phyloP scores from a whole-genome alignment of 35 echinoderm and acorn worm genomes.

The Ophiothrix spiculata region DNA sequence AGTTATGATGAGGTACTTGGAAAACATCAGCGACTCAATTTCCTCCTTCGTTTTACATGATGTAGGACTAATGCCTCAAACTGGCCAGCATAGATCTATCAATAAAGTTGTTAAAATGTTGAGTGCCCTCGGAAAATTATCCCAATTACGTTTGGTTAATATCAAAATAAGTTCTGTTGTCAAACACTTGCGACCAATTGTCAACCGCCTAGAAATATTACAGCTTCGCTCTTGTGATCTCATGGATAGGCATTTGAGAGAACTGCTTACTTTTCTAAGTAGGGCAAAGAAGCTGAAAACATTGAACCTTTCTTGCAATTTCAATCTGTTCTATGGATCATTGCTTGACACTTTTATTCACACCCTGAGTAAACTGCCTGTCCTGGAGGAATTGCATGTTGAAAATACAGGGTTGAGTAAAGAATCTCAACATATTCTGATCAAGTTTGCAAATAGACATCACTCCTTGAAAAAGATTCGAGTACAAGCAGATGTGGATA shows the following conservation, averaged over 20 bases:
- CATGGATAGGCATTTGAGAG: background rate
- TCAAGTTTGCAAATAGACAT: too few relatives aligned
- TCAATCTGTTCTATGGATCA: background rate
- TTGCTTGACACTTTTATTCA: background rate
- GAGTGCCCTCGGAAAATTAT: background rate
- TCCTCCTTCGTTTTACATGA: background rate
- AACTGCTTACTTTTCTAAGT: background rate
- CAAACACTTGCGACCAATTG: background rate
- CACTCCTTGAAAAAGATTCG: too few relatives aligned
- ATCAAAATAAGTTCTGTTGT: background rate
- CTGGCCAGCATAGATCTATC: background rate
- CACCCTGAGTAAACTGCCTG: background rate
- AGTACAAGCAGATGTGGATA: too few relatives aligned
- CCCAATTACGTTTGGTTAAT: background rate
- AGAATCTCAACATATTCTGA: too few relatives aligned
- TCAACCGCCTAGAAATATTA: background rate
- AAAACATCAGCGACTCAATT: background rate
- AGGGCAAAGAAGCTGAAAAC: background rate
- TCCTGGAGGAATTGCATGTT: background rate
- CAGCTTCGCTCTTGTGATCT: background rate
- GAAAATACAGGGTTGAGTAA: background rate
- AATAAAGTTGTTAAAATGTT: background rate
- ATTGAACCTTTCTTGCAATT: background rate
- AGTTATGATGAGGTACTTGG: background rate
- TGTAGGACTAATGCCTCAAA: background rate